These are phyloP conservation scores for Sebastes elongatus DNA, from an alignment of 2,797 vertebrate genomes.

Conservation along the genomic window DNA sequence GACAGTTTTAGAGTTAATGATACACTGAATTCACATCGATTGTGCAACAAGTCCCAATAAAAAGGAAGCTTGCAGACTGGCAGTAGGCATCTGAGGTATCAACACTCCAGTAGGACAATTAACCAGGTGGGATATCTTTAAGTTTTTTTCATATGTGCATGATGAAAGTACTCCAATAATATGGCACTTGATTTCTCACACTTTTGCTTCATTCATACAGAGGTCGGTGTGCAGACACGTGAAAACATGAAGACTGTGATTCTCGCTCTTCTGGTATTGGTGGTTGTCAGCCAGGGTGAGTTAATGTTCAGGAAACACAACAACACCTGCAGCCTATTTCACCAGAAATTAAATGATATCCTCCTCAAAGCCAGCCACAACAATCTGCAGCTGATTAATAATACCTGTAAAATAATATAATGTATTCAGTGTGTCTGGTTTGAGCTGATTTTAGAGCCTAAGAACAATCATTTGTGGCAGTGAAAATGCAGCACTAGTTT, in stretches of 20 bases:
- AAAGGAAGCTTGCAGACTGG: not conserved
- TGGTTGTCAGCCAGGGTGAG: constrained; percentile 50
- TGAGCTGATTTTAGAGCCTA: not conserved
- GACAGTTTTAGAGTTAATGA: not conserved
- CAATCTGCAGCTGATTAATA: not conserved
- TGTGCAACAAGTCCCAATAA: not conserved
- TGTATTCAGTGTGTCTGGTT: not conserved
- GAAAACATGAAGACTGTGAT: constrained; percentile 52
- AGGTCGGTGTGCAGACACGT: not conserved
- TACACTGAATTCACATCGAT: not conserved
- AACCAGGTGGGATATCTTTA: not conserved
- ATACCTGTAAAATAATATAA: not conserved
- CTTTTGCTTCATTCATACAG: not conserved
- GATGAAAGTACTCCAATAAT: not conserved
- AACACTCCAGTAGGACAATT: not conserved
- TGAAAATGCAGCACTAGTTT: not conserved
- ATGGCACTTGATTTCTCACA: not conserved
- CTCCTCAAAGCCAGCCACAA: not conserved
- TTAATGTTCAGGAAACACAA: not conserved
- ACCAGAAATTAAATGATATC: not conserved
- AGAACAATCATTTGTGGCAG: too few relatives aligned
- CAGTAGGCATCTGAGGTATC: not conserved
- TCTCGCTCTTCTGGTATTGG: constrained; percentile 20
- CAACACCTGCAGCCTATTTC: too few relatives aligned
- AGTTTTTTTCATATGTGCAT: fast-evolving